Evolutionary conservation across 2,113 vertebrate genomes (phyloP).

Genomic region (Rhineura floridana): DNA sequence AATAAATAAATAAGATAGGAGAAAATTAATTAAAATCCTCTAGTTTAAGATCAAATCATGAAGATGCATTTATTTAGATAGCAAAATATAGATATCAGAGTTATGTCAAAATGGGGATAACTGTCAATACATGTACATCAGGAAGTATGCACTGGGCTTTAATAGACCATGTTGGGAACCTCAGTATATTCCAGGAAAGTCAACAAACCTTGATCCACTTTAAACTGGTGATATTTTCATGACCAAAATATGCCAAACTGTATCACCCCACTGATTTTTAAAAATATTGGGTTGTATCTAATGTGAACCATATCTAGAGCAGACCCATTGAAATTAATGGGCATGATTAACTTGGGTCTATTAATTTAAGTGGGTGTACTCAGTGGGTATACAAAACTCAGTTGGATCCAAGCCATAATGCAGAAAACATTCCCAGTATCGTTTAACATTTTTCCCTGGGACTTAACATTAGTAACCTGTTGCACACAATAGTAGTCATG

Average conservation of each 20-base stretch:
- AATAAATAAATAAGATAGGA: neutral
- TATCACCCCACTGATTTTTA: neutral
- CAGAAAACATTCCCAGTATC: constrained; percentile 29
- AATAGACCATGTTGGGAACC: neutral
- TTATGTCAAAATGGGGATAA: neutral
- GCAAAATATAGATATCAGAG: neutral
- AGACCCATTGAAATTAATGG: no score
- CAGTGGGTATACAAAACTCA: neutral
- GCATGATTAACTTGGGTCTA: no score
- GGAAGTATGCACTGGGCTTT: neutral
- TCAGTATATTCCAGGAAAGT: neutral
- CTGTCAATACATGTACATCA: neutral
- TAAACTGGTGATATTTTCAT: neutral
- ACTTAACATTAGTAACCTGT: constrained; percentile 38
- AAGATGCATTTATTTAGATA: neutral
- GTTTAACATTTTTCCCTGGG: constrained; percentile 6
- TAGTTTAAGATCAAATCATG: neutral
- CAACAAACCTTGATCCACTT: neutral
- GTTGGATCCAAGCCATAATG: constrained; percentile 28
- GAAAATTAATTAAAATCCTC: no score
- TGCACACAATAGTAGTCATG: constrained; percentile 60
- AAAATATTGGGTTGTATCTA: neutral
- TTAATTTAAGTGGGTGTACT: no score
- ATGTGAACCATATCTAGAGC: no score
- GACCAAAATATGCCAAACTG: constrained; percentile 3